phyloP scores from a whole-genome alignment of 2,888 invertebrate genomes.

The Rhaphigaster nebulosa region DNA sequence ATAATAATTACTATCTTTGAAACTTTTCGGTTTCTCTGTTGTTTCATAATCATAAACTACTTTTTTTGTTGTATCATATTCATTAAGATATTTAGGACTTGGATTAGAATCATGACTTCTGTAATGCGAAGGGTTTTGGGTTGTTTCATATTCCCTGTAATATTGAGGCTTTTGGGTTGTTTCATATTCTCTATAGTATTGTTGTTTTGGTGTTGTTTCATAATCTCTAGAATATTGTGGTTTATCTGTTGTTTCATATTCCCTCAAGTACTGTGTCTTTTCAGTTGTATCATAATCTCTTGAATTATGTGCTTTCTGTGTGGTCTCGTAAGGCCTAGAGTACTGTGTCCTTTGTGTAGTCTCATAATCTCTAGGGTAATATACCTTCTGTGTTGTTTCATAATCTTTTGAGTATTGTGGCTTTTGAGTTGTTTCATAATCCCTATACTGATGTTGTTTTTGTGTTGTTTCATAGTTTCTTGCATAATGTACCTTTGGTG shows the following conservation, averaged over 20 bases:
- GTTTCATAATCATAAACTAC: constrained; percentile 44
- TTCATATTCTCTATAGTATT: constrained; percentile 48
- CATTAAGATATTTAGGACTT: constrained; percentile 30
- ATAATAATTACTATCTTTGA: constrained; percentile 52
- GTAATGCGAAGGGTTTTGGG: constrained; percentile 38
- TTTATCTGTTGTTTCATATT: constrained; percentile 52
- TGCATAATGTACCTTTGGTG: background rate
- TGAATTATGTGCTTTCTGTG: constrained; percentile 15
- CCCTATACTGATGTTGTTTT: constrained; percentile 22
- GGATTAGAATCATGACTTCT: constrained; percentile 24
- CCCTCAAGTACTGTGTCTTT: constrained; percentile 22
- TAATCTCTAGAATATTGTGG: constrained; percentile 45
- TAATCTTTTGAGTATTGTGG: constrained; percentile 44
- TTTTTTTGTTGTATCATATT: constrained; percentile 55
- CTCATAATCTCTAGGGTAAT: constrained; percentile 41
- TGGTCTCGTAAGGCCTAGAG: constrained; percentile 20
- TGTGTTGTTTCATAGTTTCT: constrained; percentile 51
- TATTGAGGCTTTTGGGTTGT: constrained; percentile 44
- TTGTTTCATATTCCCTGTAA: constrained; percentile 42
- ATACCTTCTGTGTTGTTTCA: constrained; percentile 42
- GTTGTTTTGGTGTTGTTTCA: constrained; percentile 26
- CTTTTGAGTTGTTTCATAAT: constrained; percentile 41
- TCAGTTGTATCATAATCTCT: constrained; percentile 45
- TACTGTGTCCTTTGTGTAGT: constrained; percentile 33
- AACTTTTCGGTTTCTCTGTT: constrained; percentile 45